phyloP scores from a whole-genome alignment of 2,113 vertebrate genomes.

The Panthera leo region DNA sequence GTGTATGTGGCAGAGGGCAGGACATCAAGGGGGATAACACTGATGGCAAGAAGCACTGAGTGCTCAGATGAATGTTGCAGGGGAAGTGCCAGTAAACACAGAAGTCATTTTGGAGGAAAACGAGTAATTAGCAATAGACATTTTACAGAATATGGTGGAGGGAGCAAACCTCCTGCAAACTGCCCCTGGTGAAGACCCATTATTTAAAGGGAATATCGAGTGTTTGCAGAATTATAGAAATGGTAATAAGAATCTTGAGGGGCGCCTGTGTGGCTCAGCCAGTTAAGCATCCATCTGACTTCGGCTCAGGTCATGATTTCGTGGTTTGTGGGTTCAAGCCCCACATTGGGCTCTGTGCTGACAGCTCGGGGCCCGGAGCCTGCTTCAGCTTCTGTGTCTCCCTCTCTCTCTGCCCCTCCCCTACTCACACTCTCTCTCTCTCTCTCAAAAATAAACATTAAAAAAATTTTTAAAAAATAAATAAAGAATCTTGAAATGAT shows the following conservation, averaged over 20 bases:
- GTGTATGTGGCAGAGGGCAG: neutral
- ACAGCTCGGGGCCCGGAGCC: too few species aligned
- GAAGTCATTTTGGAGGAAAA: neutral
- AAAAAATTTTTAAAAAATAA: too few species aligned
- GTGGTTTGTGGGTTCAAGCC: too few species aligned
- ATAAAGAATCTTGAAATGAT: neutral
- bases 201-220: neutral
- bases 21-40: neutral
- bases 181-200: neutral
- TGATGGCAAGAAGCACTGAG: neutral
- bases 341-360: too few species aligned
- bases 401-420: too few species aligned
- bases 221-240: neutral
- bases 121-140: neutral
- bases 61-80: neutral
- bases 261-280: too few species aligned
- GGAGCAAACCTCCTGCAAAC: neutral
- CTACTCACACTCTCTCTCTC: too few species aligned
- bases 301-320: too few species aligned
- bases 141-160: neutral
- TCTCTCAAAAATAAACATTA: too few species aligned
- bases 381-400: too few species aligned
- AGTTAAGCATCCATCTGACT: too few species aligned
- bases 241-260: neutral
- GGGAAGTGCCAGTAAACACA: neutral